Conservation (phyloP, 2,888 invertebrate genomes). For the Volucella bombylans region DNA sequence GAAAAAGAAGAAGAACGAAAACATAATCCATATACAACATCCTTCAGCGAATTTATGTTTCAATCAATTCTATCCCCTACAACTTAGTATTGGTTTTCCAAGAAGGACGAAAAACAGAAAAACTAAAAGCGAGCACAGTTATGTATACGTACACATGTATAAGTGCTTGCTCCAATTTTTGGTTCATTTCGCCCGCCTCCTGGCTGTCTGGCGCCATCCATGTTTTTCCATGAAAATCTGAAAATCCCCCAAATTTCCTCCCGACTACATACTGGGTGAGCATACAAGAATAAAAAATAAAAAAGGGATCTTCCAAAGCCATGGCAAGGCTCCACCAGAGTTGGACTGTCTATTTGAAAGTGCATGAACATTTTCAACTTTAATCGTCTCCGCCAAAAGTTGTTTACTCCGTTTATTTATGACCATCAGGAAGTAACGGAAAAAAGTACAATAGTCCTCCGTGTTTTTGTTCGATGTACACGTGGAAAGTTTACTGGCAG, state of each 20-base stretch:
- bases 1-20: conserved; percentile 6
- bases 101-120: conserved; percentile 23
- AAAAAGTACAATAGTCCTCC: conserved; percentile 12
- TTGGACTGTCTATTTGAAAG: conserved; percentile 14
- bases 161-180: conserved; percentile 65
- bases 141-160: conserved; percentile 28
- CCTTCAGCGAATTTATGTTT: conserved; percentile 66
- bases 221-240: conserved; percentile 54
- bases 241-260: conserved; percentile 1
- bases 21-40: conserved; percentile 63
- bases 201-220: conserved; percentile 70
- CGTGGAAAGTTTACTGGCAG: conserved; percentile 45
- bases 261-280: too few relatives aligned
- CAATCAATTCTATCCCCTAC: conserved; percentile 64
- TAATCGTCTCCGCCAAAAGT: conserved; percentile 34
- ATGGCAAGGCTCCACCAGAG: conserved; percentile 34
- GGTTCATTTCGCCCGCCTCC: conserved; percentile 68
- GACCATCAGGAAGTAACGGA: conserved; percentile 25
- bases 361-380: conserved; percentile 64
- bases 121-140: conserved; percentile 33
- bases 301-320: conserved; percentile 31
- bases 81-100: conserved; percentile 5
- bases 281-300: conserved; percentile 24
- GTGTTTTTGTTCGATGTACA: conserved; percentile 26
- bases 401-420: conserved; percentile 54